These are phyloP conservation scores for Anguilla marmorata DNA, from an alignment of 2,797 vertebrate genomes.

Conservation along the genomic window DNA sequence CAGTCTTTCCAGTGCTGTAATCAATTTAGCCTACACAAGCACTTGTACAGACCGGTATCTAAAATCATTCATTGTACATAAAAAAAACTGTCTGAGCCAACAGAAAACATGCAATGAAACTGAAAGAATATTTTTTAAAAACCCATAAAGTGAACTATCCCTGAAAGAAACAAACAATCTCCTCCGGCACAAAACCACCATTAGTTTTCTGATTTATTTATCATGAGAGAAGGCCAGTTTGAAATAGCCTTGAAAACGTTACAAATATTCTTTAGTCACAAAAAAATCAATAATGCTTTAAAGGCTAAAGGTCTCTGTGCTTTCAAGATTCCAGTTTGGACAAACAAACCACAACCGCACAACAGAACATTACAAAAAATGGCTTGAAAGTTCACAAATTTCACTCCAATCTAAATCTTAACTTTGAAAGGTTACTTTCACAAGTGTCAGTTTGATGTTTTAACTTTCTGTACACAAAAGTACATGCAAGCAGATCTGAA, in stretches of 20 bases:
- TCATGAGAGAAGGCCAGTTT: background rate
- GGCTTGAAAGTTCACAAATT: background rate
- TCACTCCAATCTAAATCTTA: background rate
- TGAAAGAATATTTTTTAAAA: background rate
- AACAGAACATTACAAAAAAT: background rate
- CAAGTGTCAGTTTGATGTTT: background rate
- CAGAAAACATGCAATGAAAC: background rate
- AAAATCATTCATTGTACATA: background rate
- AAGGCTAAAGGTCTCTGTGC: conserved; percentile 36
- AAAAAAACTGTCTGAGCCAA: background rate
- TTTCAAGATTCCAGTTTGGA: conserved; percentile 27
- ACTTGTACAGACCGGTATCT: background rate
- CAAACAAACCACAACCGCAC: background rate
- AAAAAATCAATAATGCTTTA: conserved; percentile 42
- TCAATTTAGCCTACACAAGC: background rate
- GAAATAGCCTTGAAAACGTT: background rate
- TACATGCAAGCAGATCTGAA: background rate
- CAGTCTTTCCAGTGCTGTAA: background rate
- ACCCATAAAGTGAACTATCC: background rate
- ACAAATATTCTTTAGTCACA: conserved; percentile 26
- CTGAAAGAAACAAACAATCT: background rate
- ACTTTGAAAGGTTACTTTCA: background rate
- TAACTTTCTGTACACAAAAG: background rate
- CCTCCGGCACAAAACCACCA: background rate
- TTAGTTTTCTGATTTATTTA: background rate